Percentiles rank a stretch among this genome's conserved stretches.
Conservation (phyloP, 2,113 vertebrate species). For the Chaetodon auriga region DNA sequence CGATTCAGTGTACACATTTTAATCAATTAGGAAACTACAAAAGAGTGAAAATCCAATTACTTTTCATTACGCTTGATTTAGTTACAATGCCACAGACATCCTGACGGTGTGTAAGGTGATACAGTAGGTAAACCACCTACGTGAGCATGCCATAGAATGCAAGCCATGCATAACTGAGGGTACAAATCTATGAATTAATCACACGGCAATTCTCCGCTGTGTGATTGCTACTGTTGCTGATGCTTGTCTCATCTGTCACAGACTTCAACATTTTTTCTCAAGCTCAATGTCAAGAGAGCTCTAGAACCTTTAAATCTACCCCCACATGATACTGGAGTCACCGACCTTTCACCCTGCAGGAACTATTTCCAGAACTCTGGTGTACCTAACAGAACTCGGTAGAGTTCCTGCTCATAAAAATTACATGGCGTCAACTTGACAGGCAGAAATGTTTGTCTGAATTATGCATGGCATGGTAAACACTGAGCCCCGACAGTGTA, state of each 20-base stretch:
- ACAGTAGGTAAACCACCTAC: conserved; percentile 21
- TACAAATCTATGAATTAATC: conserved; percentile 53
- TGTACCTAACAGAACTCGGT: conserved; percentile 30
- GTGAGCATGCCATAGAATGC: neutral
- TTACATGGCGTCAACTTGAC: conserved; percentile 65
- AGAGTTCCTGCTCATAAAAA: conserved; percentile 61
- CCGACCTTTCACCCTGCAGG: conserved; percentile 9
- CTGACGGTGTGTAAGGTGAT: conserved; percentile 23
- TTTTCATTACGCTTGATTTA: conserved; percentile 24
- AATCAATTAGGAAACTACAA: neutral
- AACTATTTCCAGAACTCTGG: neutral
- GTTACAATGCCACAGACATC: conserved; percentile 12
- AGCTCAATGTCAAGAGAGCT: conserved; percentile 1
- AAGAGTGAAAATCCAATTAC: conserved; percentile 31
- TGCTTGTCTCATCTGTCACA: neutral
- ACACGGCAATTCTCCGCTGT: conserved; percentile 9
- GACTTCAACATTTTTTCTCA: neutral
- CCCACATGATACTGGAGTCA: neutral
- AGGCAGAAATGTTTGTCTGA: conserved; percentile 66
- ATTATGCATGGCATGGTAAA: conserved; percentile 77
- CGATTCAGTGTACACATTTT: neutral
- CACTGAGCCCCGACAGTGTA: conserved; percentile 47
- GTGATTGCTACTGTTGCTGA: neutral
- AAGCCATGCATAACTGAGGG: conserved; percentile 35
- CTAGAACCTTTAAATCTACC: conserved; percentile 22